phyloP scores from a whole-genome alignment of 2,113 vertebrate genomes.

The Oryzias curvinotus region DNA sequence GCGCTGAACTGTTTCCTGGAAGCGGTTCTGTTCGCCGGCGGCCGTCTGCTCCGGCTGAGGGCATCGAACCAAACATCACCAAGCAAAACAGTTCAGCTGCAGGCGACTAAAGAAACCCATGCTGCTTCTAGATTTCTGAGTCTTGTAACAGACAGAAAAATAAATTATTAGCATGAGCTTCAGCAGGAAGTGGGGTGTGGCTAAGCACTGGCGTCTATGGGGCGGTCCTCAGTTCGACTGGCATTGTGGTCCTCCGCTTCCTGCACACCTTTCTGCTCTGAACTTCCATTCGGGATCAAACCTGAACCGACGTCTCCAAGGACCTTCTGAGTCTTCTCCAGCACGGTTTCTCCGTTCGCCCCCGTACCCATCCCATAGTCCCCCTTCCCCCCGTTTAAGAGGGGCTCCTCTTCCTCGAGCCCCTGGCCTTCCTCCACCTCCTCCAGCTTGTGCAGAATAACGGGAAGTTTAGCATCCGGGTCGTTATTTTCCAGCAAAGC shows the following conservation, averaged over 20 bases:
- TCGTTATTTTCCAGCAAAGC: conserved; percentile 85
- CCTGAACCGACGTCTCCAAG: conserved; percentile 22
- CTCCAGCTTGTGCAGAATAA: conserved; percentile 85
- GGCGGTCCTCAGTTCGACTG: conserved; percentile 75
- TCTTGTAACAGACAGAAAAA: conserved; percentile 71
- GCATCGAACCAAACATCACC: too few relatives aligned
- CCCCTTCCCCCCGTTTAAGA: conserved; percentile 81
- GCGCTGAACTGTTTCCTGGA: too few relatives aligned
- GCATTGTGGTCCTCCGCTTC: conserved; percentile 59
- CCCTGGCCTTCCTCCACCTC: conserved; percentile 75
- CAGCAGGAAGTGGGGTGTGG: conserved; percentile 34
- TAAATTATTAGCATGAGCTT: conserved; percentile 70
- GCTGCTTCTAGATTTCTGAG: conserved; percentile 59
- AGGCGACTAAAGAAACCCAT: conserved; percentile 67
- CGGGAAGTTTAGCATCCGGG: conserved; percentile 84
- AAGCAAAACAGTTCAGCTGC: conserved; percentile 16
- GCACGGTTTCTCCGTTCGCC: conserved; percentile 6
- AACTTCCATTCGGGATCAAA: conserved; percentile 24
- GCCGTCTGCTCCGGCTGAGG: too few relatives aligned
- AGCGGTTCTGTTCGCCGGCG: too few relatives aligned
- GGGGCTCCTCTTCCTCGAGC: conserved; percentile 63
- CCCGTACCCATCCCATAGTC: conserved; percentile 71
- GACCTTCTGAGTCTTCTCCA: conserved; percentile 24
- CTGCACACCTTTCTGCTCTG: conserved; percentile 24
- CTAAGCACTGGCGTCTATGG: conserved; percentile 81